Evolutionary conservation across 1,140 invertebrate species (phyloP), one percentile per base, ranked within the genome.

Genomic region (Psix sp.): DNA sequence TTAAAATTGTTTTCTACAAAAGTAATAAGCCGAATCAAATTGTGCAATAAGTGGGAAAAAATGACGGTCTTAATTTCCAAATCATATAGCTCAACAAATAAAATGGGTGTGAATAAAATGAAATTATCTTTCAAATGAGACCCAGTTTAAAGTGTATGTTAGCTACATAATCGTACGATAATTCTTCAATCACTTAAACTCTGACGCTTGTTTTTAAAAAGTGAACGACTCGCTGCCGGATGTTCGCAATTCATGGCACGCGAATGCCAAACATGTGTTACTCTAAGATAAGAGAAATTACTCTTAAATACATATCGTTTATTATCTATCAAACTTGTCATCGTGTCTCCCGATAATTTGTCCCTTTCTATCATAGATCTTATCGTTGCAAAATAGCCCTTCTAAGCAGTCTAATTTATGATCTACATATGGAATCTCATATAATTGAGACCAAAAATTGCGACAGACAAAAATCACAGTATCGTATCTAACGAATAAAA

Each of bases 181-280:
- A 43, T 52, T 51, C 26, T 5, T 31, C 42, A 62, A 70, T 70
- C 49, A 62, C 46, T 70, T 51, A 35, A 21, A 14, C 24, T 35
- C 29, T 48, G 20, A 48, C n/a, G 21, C 20, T 49, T 45, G 38
- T 57, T 68, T 39, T 68, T 49, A 36, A 68, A 68, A 56, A 68
- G 66, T 56, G 46, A 20, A 56, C 57, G 54, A 60, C 39, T 39
- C 13, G 33, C 70, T 39, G 48, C 77, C 72, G 72, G 78, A 81
- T 78, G 57, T 59, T 49, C 56, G 77, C 74, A 76, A 77, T 80
- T 79, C 76, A 46, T 63, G 68, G 77, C 78, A 77, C 77, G 77
- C 76, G 74, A 78, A 66, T 72, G 66, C 62, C 66, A 66, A 79
- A 78, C 81, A 82, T 77, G 78, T 80, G 78, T 77, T 74, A 48